phyloP scores from a whole-genome alignment of 1,140 invertebrate species.

The Pseudomyrmex pallidus region DNA sequence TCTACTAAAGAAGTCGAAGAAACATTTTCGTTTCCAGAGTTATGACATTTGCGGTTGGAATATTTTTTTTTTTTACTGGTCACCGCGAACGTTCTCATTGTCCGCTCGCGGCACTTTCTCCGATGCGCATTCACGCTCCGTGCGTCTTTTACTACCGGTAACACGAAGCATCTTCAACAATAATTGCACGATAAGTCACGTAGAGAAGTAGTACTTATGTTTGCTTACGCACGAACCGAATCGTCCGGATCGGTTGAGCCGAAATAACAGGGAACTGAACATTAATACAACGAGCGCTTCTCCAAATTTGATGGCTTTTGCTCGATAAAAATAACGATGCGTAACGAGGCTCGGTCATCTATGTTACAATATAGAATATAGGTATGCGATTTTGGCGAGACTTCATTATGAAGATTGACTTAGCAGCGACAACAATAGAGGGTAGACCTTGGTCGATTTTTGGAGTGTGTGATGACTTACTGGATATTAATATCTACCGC shows the following conservation, averaged over 20 bases:
- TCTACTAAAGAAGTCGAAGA: background rate
- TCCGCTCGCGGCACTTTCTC: conserved; percentile 49
- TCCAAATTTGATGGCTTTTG: background rate
- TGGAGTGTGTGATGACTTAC: background rate
- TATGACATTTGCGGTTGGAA: conserved; percentile 18
- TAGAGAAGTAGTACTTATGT: background rate
- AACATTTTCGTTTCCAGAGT: conserved; percentile 13
- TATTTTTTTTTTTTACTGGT: background rate
- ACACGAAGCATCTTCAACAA: background rate
- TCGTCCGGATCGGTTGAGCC: background rate
- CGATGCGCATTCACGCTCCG: conserved; percentile 21
- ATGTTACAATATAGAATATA: background rate
- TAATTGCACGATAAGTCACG: background rate
- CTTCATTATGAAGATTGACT: background rate
- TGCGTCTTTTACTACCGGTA: conserved; percentile 8
- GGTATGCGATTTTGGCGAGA: background rate
- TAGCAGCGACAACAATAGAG: background rate
- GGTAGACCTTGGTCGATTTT: background rate
- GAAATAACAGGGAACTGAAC: background rate
- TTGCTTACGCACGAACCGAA: background rate
- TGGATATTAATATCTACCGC: background rate
- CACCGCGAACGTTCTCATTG: conserved; percentile 9
- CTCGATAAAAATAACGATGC: background rate
- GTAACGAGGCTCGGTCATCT: background rate
- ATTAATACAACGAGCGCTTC: background rate